These are phyloP conservation scores for Porites cylindrica DNA, from an alignment of 92 coral and sea anemone genomes.

Conservation along the genomic window DNA sequence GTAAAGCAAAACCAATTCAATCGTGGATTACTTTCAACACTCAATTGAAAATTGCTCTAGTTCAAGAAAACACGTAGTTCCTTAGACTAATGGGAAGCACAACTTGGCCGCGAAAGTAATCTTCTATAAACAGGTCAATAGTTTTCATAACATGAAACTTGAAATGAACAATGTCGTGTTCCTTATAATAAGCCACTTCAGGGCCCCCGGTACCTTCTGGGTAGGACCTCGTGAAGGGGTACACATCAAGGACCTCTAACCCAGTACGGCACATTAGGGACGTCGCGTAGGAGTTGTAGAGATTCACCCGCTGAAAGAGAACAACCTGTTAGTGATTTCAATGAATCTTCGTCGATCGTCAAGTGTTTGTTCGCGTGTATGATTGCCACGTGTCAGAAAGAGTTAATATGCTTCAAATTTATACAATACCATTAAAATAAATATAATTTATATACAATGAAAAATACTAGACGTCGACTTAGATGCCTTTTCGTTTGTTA, in stretches of 20 bases:
- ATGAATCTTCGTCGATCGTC: background rate
- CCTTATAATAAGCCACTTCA: conserved; percentile 85
- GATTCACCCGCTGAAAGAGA: conserved; percentile 78
- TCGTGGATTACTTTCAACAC: too few relatives aligned
- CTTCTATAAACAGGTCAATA: conserved; percentile 68
- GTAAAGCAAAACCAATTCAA: too few relatives aligned
- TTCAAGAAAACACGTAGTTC: conserved; percentile 75
- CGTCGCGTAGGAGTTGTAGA: conserved; percentile 88
- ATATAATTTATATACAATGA: too few relatives aligned
- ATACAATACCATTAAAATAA: too few relatives aligned
- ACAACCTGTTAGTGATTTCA: background rate
- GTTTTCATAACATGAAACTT: conserved; percentile 83
- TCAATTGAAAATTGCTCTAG: too few relatives aligned
- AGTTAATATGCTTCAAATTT: too few relatives aligned
- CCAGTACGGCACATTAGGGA: conserved; percentile 87
- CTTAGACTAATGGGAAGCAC: conserved; percentile 60
- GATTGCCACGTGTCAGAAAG: background rate
- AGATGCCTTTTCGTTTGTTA: too few relatives aligned
- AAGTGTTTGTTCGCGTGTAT: background rate
- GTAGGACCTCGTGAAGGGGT: conserved; percentile 89
- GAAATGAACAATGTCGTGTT: conserved; percentile 94
- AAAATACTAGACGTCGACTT: too few relatives aligned
- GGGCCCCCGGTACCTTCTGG: conserved; percentile 98
- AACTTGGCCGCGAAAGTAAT: conserved; percentile 71
- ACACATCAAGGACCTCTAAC: conserved; percentile 91